Evolutionary conservation across 2,888 invertebrate species (phyloP), one percentile per base, ranked within the genome.

Genomic region (Nymphalis c-album): DNA sequence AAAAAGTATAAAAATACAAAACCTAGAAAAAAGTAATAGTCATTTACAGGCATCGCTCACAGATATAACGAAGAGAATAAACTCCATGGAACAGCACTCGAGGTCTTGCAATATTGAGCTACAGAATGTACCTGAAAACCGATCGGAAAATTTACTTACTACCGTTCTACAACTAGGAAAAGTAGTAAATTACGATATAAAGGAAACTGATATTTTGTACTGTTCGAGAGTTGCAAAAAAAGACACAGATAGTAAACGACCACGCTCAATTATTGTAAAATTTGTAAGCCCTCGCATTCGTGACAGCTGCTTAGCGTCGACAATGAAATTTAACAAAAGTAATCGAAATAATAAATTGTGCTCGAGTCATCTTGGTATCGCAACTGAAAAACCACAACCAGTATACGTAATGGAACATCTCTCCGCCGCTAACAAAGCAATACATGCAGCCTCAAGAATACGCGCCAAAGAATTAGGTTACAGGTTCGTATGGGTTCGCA

Each of bases 71-170:
- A 58, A 58, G 35, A 40, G 58, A 10, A 40, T 58, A 2, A 35
- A 40, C n/a, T 7, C 16, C 7, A 7, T 58, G 58, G 58, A 58
- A 58, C 58, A 58, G n/a, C 58, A 58, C 2, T 58, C 58, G 17
- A 58, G 58, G n/a, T 58, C 58, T 5, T 58, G 35, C n/a, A 58
- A 58, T 17, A 58, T 59, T 10, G 45, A 22, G 22, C 22, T 45
- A 20, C 45, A 45, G 40, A 45, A 59, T 13, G 59, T 40, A n/a
- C 59, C 18, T 17, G 40, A 59, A 13, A 45, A 59, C n/a, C n/a
- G 59, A 4, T 40, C 18, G 13, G 59, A 59, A 45, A 59, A 59
- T 40, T 17, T 59, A 10, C 3, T 53, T 13, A 47, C 1, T 17
- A 16, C 17, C 13, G 17, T 47, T 47, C 5, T 17, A 47, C 47